Conservation (phyloP, 2,797 vertebrate species). For the Rhynchonycteris naso region DNA sequence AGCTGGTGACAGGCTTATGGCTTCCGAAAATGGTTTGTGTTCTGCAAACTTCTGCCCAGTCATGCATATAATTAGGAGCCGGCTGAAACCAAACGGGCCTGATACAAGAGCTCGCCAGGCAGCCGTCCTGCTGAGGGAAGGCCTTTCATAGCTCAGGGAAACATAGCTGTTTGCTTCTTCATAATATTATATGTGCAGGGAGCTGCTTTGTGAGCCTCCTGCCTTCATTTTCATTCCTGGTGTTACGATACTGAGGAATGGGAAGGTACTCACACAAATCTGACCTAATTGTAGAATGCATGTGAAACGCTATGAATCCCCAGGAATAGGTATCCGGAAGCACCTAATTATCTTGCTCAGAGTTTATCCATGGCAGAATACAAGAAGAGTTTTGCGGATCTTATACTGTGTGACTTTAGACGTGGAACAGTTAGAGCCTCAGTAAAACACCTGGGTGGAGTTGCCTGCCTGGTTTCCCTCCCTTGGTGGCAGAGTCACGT, state of each 20-base stretch:
- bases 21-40: constrained; percentile 17
- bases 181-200: no score
- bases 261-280: not conserved
- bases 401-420: not conserved
- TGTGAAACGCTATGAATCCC: not conserved
- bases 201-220: not conserved
- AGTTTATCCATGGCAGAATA: not conserved
- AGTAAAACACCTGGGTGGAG: not conserved
- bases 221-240: not conserved
- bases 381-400: not conserved
- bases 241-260: not conserved
- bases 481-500: not conserved
- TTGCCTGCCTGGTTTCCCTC: not conserved
- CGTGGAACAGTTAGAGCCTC: not conserved
- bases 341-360: not conserved
- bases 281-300: not conserved
- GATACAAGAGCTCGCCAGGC: not conserved
- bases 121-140: not conserved
- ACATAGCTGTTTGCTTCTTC: not conserved
- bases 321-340: not conserved
- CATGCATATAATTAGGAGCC: not conserved
- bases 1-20: not conserved
- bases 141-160: constrained; percentile 14
- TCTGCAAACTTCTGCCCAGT: constrained; percentile 59
- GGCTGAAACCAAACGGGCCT: constrained; percentile 16